phyloP scores from a whole-genome alignment of 1,140 invertebrate genomes.

The Dendroctonus valens region DNA sequence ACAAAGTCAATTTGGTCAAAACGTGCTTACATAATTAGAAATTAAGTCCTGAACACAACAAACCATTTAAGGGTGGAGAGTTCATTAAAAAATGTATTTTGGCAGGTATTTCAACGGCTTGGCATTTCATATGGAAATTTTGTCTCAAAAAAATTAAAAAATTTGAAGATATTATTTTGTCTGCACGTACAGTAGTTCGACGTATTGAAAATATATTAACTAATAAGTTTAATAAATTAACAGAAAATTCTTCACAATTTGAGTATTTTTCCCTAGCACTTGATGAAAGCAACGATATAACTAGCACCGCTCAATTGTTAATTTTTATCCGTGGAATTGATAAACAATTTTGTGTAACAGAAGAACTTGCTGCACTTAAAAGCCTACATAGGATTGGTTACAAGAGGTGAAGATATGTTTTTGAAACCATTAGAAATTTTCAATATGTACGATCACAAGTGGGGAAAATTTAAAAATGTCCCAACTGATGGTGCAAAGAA shows the following conservation, averaged over 20 bases:
- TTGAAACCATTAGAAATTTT: slow-evolving; percentile 25
- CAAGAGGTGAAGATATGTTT: slow-evolving; percentile 25
- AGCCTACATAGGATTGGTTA: slow-evolving; percentile 8
- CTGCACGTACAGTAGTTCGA: slow-evolving; percentile 23
- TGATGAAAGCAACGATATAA: slow-evolving; percentile 27
- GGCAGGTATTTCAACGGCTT: slow-evolving; percentile 18
- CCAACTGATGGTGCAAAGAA: slow-evolving; percentile 26
- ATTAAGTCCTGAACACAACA: slow-evolving; percentile 32
- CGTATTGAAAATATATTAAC: not conserved
- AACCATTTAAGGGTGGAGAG: slow-evolving; percentile 31
- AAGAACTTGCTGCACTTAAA: slow-evolving; percentile 25
- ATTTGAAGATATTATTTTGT: slow-evolving; percentile 4
- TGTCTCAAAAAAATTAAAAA: no score
- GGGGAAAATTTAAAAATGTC: slow-evolving; percentile 21
- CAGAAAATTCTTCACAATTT: no score
- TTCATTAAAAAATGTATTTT: slow-evolving; percentile 36
- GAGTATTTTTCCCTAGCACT: not conserved
- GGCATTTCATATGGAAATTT: no score
- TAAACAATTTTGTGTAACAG: no score
- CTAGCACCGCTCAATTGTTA: slow-evolving; percentile 9
- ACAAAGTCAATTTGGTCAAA: slow-evolving; percentile 12
- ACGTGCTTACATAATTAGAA: slow-evolving; percentile 31
- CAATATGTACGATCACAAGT: slow-evolving; percentile 22
- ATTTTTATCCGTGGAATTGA: no score
- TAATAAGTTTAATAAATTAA: no score